Evolutionary conservation across 2,888 invertebrate genomes (phyloP).

Genomic region (Leptinotarsa juncta): DNA sequence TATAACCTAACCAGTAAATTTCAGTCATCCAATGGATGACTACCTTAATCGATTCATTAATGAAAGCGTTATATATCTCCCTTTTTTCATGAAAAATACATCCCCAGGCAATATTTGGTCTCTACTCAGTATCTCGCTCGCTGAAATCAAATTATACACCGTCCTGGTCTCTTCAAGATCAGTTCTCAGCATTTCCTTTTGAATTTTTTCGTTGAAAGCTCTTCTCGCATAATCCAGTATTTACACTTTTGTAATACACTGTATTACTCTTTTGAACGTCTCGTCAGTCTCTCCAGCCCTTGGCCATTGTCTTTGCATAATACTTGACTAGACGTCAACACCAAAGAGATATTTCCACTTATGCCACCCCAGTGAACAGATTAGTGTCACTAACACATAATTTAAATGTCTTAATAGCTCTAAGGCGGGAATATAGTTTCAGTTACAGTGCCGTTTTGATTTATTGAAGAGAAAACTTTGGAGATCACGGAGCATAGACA

Average conservation of each 20-base stretch:
- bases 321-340: slow-evolving; percentile 29
- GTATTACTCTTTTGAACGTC: neutral
- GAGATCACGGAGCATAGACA: slow-evolving; percentile 23
- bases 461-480: slow-evolving; percentile 33
- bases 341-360: slow-evolving; percentile 35
- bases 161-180: neutral
- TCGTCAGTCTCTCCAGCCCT: neutral
- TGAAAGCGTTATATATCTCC: neutral
- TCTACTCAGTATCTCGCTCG: neutral
- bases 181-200: neutral
- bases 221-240: slow-evolving; percentile 6
- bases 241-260: too few relatives aligned
- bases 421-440: slow-evolving; percentile 28
- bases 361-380: slow-evolving; percentile 29
- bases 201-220: neutral
- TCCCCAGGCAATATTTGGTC: slow-evolving; percentile 1
- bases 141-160: neutral
- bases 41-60: neutral
- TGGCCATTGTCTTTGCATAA: slow-evolving; percentile 17
- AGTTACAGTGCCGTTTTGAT: slow-evolving; percentile 33
- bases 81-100: neutral
- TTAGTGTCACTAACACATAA: slow-evolving; percentile 32
- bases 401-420: slow-evolving; percentile 28
- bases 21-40: neutral
- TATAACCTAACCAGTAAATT: neutral